A percentile compares a stretch with the other conserved stretches of the same genome.
Evolutionary conservation across 2,888 invertebrate species (phyloP).

Genomic region (Steinernema carpocapsae): DNA sequence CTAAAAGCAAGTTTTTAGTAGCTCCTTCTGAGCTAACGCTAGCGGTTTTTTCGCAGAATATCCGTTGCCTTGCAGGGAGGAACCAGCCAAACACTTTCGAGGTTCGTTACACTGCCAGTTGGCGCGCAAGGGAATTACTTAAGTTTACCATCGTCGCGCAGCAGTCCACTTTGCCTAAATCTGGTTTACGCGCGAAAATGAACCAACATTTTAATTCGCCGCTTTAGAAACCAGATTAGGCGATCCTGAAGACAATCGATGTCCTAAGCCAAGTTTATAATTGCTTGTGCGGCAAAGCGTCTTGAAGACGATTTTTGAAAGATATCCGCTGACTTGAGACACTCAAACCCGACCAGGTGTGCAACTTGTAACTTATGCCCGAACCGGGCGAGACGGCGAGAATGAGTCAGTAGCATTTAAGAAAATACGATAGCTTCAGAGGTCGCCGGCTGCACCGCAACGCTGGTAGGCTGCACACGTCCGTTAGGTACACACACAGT

Average conservation of each 20-base stretch:
- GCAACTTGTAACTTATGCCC: too few relatives aligned
- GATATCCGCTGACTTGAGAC: too few relatives aligned
- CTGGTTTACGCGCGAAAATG: slow-evolving; percentile 29
- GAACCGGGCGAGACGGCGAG: too few relatives aligned
- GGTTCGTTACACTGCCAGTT: slow-evolving; percentile 18
- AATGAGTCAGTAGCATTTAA: too few relatives aligned
- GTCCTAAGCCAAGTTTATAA: neutral
- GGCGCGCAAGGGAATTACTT: slow-evolving; percentile 20
- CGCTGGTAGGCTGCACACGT: neutral
- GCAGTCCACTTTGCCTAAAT: slow-evolving; percentile 17
- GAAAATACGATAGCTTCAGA: neutral
- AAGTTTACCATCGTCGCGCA: slow-evolving; percentile 27
- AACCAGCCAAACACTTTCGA: neutral
- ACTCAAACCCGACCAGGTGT: too few relatives aligned
- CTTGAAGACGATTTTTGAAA: too few relatives aligned
- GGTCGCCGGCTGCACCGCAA: neutral
- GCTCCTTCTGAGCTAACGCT: neutral
- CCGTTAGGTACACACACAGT: slow-evolving; percentile 29
- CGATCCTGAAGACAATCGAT: neutral
- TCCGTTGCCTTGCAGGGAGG: neutral
- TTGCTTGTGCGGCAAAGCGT: too few relatives aligned
- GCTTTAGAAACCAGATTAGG: slow-evolving; percentile 27
- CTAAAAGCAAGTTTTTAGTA: neutral
- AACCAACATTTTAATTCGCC: neutral
- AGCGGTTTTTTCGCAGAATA: slow-evolving; percentile 1